phyloP scores from a whole-genome alignment of 2,797 vertebrate species.

The Cynopterus sphinx region DNA sequence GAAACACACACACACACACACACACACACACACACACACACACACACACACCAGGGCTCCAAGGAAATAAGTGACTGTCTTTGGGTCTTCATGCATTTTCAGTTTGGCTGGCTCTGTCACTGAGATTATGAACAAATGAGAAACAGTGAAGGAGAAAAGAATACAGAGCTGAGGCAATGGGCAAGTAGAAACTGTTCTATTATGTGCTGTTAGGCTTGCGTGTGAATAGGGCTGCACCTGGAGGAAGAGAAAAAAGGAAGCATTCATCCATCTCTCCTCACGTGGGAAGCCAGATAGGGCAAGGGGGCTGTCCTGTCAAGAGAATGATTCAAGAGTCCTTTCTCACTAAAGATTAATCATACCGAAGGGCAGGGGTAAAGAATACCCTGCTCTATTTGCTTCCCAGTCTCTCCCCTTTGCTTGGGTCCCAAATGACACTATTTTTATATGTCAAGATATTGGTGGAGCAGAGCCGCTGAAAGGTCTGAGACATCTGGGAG shows the following conservation, averaged over 20 bases:
- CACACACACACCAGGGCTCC: not conserved
- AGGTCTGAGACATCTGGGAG: constrained; percentile 86
- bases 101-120: constrained; percentile 78
- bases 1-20: constrained; percentile 62
- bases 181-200: constrained; percentile 84
- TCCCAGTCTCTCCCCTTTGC: constrained; percentile 61
- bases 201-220: constrained; percentile 83
- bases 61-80: constrained; percentile 79
- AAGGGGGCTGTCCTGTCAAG: constrained; percentile 82
- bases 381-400: constrained; percentile 84
- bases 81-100: constrained; percentile 81
- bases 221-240: constrained; percentile 90
- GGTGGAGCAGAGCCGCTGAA: constrained; percentile 76
- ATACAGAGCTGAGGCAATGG: constrained; percentile 79
- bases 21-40: constrained; percentile 66
- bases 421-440: constrained; percentile 70
- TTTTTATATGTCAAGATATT: constrained; percentile 79
- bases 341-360: constrained; percentile 86
- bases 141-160: constrained; percentile 83
- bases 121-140: constrained; percentile 82
- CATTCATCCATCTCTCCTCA: constrained; percentile 85
- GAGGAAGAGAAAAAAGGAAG: constrained; percentile 83
- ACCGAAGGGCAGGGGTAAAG: constrained; percentile 84
- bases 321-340: constrained; percentile 84
- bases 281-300: constrained; percentile 84